Conservation (phyloP, 2,888 invertebrate genomes). For the Xylota sylvarum region DNA sequence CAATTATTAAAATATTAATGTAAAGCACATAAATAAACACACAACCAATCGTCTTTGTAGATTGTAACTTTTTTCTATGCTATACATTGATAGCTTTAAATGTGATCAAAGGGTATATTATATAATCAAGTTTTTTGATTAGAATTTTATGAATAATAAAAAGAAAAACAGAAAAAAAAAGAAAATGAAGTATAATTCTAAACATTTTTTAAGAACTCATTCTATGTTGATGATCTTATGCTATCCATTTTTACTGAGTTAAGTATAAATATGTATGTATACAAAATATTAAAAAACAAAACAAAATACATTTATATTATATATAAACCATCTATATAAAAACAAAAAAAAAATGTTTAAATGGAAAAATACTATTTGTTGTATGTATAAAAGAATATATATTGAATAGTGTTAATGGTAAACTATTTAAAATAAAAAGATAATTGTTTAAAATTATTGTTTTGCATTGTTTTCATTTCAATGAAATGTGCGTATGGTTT, state of each 20-base stretch:
- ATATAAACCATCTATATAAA: conserved; percentile 24
- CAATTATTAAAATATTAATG: conserved; percentile 25
- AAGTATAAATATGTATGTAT: conserved; percentile 1
- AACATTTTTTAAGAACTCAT: conserved; percentile 26
- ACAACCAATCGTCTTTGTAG: conserved; percentile 49
- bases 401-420: conserved; percentile 52
- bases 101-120: conserved; percentile 63
- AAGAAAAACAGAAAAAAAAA: conserved; percentile 2
- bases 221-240: conserved; percentile 44
- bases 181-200: background rate
- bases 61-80: conserved; percentile 41
- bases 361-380: conserved; percentile 41
- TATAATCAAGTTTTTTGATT: conserved; percentile 59
- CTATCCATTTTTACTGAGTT: conserved; percentile 34
- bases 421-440: conserved; percentile 55
- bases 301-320: conserved; percentile 26
- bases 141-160: conserved; percentile 4
- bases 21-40: conserved; percentile 59
- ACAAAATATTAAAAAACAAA: too few species aligned
- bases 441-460: conserved; percentile 32
- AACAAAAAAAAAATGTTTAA: conserved; percentile 23
- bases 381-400: conserved; percentile 50
- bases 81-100: conserved; percentile 73
- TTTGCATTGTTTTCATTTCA: background rate
- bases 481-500: too few species aligned